phyloP scores from a whole-genome alignment of 2,113 vertebrate species.

The Heptranchias perlo region DNA sequence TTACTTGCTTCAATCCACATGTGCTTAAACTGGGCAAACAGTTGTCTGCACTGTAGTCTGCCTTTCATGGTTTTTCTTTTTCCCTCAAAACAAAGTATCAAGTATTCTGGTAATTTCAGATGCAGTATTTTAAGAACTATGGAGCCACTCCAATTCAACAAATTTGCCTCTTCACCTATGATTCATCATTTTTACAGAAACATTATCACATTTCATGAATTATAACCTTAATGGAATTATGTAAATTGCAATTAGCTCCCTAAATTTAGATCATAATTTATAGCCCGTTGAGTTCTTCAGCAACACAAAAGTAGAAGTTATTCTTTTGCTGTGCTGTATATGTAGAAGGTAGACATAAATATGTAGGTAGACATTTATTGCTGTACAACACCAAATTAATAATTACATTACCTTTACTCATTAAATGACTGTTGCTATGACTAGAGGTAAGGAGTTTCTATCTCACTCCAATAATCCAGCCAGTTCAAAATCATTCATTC shows the following conservation, averaged over 20 bases:
- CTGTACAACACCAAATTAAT: background rate
- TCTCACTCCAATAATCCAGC: background rate
- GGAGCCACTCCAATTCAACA: background rate
- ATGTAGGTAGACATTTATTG: conserved; percentile 22
- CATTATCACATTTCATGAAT: conserved; percentile 29
- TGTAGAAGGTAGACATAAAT: conserved; percentile 30
- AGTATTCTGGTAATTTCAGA: background rate
- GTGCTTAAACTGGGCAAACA: background rate
- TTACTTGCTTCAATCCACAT: background rate
- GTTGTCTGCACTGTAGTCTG: background rate
- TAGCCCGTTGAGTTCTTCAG: conserved; percentile 24
- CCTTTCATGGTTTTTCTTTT: background rate
- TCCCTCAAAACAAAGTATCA: background rate
- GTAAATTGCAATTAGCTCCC: conserved; percentile 32
- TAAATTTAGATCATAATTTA: conserved; percentile 37
- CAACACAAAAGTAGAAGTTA: background rate
- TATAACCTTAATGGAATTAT: conserved; percentile 34
- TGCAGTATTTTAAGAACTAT: background rate
- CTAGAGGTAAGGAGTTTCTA: background rate
- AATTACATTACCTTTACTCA: conserved; percentile 18
- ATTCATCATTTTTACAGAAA: conserved; percentile 17
- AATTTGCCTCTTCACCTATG: conserved; percentile 19
- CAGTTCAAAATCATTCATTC: no score
- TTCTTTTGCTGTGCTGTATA: background rate
- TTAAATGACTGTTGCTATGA: no score